Evolutionary conservation across 2,113 vertebrate species (phyloP), one percentile per base, ranked within the genome.

Genomic region (Anas platyrhynchos): DNA sequence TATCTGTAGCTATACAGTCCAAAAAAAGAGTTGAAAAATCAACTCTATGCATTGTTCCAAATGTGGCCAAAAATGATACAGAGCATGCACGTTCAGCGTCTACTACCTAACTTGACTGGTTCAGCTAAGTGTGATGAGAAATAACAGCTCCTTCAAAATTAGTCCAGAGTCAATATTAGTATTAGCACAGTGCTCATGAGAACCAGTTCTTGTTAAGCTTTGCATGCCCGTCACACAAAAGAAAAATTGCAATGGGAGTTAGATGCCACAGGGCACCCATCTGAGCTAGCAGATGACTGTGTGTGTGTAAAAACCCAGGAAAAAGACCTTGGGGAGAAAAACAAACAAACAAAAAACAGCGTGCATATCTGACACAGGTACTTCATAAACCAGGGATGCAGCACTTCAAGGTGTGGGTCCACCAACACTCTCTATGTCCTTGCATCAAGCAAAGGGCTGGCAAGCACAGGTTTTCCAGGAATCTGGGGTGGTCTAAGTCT

Each of bases 101-200:
- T 72, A 29, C 74, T 77, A 78, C 66, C 58, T 32, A 82, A 84
- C 78, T 36, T 1, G 59, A 88, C 26, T 13, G n/a, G 34, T 79
- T 82, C 73, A 88, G 50, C 41, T 43, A 34, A 92, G 62, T 21
- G 27, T 65, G 62, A 56, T 27, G 13, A 94, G 91, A 93, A 84
- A 76, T 32, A 95, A 63, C 75, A 93, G 61, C 54, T 76, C 41
- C 68, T 86, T 90, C 59, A 81, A 96, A 92, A 88, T 90, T 48
- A 81, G 38, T 41, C 38, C 86, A 92, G 73, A 92, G 86, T 84
- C 69, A 94, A 79, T 90, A 92, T 86, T 86, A 94, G 48, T 58
- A 54, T 81, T 95, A 94, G 88, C 76, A 75, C 3, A 79, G 44
- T 27, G 83, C 43, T 83, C 86, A 67, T 65, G 86, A 93, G 86